Evolutionary conservation across 2,888 invertebrate species (phyloP).

Genomic region (Terebella lapidaria): DNA sequence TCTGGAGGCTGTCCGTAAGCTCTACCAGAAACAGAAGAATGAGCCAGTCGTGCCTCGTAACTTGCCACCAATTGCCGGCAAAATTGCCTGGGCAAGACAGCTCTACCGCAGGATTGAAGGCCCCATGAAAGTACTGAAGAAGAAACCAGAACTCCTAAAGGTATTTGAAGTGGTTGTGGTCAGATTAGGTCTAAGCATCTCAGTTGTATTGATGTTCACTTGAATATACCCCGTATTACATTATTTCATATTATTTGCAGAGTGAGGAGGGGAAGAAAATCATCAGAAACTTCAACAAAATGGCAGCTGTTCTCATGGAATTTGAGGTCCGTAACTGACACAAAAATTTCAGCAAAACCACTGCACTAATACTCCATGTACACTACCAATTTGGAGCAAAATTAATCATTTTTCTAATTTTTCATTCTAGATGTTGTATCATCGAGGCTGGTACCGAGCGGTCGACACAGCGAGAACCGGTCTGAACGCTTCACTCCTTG

Average conservation of each 20-base stretch:
- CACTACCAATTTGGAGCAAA: not conserved
- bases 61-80: slow-evolving; percentile 85
- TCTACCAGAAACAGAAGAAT: slow-evolving; percentile 81
- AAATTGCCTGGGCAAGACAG: slow-evolving; percentile 72
- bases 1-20: slow-evolving; percentile 67
- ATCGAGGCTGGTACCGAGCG: slow-evolving; percentile 51
- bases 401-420: not conserved
- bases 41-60: slow-evolving; percentile 84
- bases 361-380: not conserved
- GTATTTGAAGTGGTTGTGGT: slow-evolving; percentile 19
- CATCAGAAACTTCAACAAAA: slow-evolving; percentile 53
- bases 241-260: too few relatives aligned
- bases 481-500: slow-evolving; percentile 56
- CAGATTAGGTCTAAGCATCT: not conserved
- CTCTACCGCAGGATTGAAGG: slow-evolving; percentile 76
- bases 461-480: slow-evolving; percentile 49
- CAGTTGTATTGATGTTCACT: too few relatives aligned
- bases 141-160: slow-evolving; percentile 48
- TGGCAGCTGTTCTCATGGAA: slow-evolving; percentile 53
- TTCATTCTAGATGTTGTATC: slow-evolving; percentile 46
- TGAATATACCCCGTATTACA: too few relatives aligned
- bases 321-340: slow-evolving; percentile 45
- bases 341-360: not conserved
- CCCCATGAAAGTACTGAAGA: slow-evolving; percentile 63
- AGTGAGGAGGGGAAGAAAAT: slow-evolving; percentile 50